These are phyloP conservation scores for Sapajus apella DNA, from an alignment of 2,113 vertebrate genomes.

Conservation along the genomic window DNA sequence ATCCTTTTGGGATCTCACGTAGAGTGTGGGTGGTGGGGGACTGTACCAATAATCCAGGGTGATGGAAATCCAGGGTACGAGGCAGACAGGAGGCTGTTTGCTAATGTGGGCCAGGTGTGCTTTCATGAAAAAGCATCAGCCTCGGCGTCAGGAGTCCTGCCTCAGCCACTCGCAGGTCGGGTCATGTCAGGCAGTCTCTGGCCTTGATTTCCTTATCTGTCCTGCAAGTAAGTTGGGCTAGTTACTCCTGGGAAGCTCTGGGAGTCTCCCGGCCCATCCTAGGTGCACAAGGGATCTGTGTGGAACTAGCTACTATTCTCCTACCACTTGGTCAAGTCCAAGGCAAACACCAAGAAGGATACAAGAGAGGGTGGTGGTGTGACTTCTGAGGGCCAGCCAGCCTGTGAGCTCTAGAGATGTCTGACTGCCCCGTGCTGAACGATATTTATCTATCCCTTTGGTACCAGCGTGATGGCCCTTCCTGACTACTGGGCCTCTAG, in stretches of 20 bases:
- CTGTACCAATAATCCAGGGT: background rate
- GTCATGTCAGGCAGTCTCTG: background rate
- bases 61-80: background rate
- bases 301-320: rapidly evolving
- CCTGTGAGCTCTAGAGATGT: background rate
- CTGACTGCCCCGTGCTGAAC: background rate
- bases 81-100: background rate
- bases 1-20: background rate
- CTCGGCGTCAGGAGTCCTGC: background rate
- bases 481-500: background rate
- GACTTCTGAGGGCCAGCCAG: background rate
- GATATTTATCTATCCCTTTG: background rate
- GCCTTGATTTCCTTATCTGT: background rate
- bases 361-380: background rate
- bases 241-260: too few relatives aligned
- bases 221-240: background rate
- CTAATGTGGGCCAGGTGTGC: background rate
- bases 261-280: background rate
- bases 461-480: background rate
- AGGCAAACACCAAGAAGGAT: background rate
- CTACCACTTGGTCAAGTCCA: background rate
- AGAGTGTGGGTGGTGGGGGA: background rate
- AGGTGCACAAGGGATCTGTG: background rate
- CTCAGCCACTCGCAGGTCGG: background rate
- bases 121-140: background rate